A percentile compares a stretch with the other conserved stretches of the same genome.
Conservation (phyloP, 2,113 vertebrate genomes). For the Albula glossodonta region DNA sequence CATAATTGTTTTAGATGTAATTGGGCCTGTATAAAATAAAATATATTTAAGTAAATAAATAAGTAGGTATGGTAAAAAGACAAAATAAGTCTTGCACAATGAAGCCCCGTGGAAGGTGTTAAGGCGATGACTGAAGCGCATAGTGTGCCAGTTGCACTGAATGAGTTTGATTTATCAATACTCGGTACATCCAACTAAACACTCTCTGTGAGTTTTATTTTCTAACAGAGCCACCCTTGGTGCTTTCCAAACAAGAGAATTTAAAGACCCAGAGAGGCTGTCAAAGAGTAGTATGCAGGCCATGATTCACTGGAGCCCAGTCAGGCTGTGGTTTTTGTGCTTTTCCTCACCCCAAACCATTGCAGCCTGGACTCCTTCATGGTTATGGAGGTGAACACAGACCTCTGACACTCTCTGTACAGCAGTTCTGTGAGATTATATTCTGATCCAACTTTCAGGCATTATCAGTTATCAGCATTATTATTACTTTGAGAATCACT, state of each 20-base stretch:
- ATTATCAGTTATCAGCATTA: too few species aligned
- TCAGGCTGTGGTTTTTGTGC: slow-evolving; percentile 31
- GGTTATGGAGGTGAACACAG: slow-evolving; percentile 10
- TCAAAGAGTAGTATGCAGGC: slow-evolving; percentile 33
- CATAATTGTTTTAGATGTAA: not conserved
- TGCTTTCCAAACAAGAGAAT: slow-evolving; percentile 6
- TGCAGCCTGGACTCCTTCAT: slow-evolving; percentile 38
- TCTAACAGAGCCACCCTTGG: not conserved
- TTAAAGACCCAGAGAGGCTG: slow-evolving; percentile 1
- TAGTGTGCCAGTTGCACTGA: not conserved
- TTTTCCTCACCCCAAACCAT: slow-evolving; percentile 45
- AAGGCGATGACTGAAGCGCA: not conserved
- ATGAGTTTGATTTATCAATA: not conserved
- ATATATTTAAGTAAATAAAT: too few species aligned
- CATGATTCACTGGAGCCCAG: slow-evolving; percentile 38
- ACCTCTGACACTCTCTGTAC: slow-evolving; percentile 42
- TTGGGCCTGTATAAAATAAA: not conserved
- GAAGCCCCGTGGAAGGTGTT: not conserved
- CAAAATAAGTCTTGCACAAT: not conserved
- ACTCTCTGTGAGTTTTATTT: not conserved
- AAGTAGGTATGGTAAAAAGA: not conserved
- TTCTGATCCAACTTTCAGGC: not conserved
- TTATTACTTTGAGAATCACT: not conserved
- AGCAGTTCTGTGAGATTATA: not conserved
- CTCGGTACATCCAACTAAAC: not conserved